These are phyloP conservation scores for Tetramorium bicarinatum DNA, from an alignment of 2,888 invertebrate genomes.

Conservation along the genomic window DNA sequence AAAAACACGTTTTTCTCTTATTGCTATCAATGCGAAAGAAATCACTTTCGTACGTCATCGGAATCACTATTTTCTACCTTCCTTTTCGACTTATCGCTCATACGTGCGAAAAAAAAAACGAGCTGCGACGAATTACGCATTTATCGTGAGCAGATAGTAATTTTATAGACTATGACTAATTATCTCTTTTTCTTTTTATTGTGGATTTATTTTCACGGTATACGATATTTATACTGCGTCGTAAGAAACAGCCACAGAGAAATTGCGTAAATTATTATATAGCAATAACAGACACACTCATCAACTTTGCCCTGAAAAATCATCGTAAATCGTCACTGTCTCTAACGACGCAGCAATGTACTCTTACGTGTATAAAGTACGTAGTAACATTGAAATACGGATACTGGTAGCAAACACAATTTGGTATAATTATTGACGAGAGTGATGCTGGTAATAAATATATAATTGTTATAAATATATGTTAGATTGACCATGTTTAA, in stretches of 20 bases:
- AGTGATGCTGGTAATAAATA: constrained; percentile 12
- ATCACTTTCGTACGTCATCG: not conserved
- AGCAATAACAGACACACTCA: not conserved
- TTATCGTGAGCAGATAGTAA: constrained; percentile 1
- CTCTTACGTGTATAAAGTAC: not conserved
- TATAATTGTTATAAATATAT: constrained; percentile 14
- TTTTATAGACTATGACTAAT: constrained; percentile 37
- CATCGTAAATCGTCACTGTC: not conserved
- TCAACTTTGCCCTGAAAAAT: not conserved
- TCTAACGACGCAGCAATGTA: constrained; percentile 28
- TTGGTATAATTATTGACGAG: constrained; percentile 12
- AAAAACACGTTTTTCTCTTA: constrained; percentile 20
- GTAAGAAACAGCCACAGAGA: not conserved
- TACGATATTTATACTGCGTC: constrained; percentile 8
- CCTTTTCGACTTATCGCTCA: constrained; percentile 9
- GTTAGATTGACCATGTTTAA: not conserved
- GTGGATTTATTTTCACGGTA: constrained; percentile 6
- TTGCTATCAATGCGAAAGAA: constrained; percentile 12
- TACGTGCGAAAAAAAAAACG: constrained; percentile 18
- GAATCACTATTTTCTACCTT: constrained; percentile 34
- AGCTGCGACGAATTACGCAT: constrained; percentile 21
- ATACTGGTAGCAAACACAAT: constrained; percentile 15
- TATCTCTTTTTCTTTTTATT: not conserved
- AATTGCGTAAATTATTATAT: not conserved
- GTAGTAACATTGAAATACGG: constrained; percentile 2